Base-by-base conservation (phyloP, 1,140 invertebrate species). In the Drosophila santomea region DNA sequence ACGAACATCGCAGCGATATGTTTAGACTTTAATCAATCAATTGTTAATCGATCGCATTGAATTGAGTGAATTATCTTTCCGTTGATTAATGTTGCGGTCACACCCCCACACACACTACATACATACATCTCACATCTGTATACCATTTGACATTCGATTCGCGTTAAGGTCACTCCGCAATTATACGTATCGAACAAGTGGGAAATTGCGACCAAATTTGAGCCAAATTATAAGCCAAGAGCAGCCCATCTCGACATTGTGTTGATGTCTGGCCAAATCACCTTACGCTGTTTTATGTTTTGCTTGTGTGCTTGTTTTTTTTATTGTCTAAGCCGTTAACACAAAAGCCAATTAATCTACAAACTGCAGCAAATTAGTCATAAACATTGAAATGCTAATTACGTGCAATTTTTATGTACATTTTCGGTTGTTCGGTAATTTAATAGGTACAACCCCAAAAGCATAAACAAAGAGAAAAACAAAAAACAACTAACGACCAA, bases 311-410 rank as follows among this genome's bases (percentile, higher is more conserved):
- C 28, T 43, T n/a, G 41, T 25, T 63, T 56, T 28, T 44, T 76
- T 69, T 69, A 69, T 61, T 64, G 71, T 75, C 51, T 74, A 43
- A 51, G 77, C 75, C 81, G 73, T 85, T 85, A 85, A 88, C 57
- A 74, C 57, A 76, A 88, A 83, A 76, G 45, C 63, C 79, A 86
- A 89, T 89, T 86, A 89, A 89, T 86, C 84, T 73, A 81, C 68
- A 73, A 86, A 88, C 71, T 89, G 80, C 83, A 74, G 68, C 64
- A 74, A 82, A 86, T 86, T 79, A 81, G 74, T 77, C 83, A 86
- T 89, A 88, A 78, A 78, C 85, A 89, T 84, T 58, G 67, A 89
- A 89, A 89, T 84, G 85, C 84, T 89, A 89, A 89, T 89, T 84
- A 80, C 61, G 28, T 74, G 73, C 84, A 89, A 66, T 82, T 72